A percentile compares a stretch with the other conserved stretches of the same genome.
phyloP scores from a whole-genome alignment of 2,888 invertebrate genomes.

The Drosophila birchii region DNA sequence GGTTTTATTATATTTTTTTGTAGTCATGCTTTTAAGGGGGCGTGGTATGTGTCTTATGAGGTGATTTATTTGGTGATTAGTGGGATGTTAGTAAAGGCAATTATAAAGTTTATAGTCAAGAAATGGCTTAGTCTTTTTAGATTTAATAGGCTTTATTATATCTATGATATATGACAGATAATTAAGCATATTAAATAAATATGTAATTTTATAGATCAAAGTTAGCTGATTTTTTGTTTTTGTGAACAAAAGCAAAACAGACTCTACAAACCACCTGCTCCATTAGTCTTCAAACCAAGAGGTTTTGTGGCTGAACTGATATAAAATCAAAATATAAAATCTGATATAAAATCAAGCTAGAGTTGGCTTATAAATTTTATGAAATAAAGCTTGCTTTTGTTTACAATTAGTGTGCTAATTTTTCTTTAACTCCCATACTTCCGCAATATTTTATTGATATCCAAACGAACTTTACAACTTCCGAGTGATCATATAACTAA shows the following conservation, averaged over 20 bases:
- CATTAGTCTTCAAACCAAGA: too few species aligned
- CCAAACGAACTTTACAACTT: neutral
- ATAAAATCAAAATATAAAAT: too few species aligned
- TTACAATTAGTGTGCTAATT: neutral
- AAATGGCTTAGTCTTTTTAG: neutral
- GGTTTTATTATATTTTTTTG: constrained; percentile 6
- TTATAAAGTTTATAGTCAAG: constrained; percentile 10
- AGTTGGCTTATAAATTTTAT: too few species aligned
- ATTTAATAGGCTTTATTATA: too few species aligned
- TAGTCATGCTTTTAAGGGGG: constrained; percentile 9
- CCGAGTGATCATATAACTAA: constrained; percentile 15
- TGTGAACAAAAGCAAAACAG: too few species aligned
- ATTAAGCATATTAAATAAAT: neutral
- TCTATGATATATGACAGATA: neutral
- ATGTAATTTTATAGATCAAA: neutral
- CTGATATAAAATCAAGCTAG: too few species aligned
- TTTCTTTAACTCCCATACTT: neutral
- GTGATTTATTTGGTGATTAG: constrained; percentile 46
- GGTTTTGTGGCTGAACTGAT: too few species aligned
- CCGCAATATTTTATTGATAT: neutral
- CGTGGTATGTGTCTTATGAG: constrained; percentile 38
- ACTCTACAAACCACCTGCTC: too few species aligned
- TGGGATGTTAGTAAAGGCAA: constrained; percentile 17
- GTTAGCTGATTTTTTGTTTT: too few species aligned
- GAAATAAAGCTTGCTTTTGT: neutral